phyloP scores from a whole-genome alignment of 2,113 vertebrate genomes.

The Cynopterus brachyotis region DNA sequence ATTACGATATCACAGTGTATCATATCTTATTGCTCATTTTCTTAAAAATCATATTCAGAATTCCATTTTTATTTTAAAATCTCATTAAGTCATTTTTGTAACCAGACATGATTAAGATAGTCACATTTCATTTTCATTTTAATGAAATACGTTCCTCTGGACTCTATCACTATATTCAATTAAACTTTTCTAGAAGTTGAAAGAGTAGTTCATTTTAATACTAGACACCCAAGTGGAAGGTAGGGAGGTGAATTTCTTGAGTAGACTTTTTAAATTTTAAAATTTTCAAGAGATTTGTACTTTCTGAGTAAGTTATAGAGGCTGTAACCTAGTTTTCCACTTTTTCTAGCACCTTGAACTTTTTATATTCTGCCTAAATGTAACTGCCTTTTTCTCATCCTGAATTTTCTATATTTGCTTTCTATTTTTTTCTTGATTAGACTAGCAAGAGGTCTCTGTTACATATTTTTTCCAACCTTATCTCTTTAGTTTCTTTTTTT shows the following conservation, averaged over 20 bases:
- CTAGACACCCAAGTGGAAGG: not conserved
- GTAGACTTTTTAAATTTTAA: not conserved
- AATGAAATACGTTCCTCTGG: slow-evolving; percentile 7
- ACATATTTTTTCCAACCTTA: not conserved
- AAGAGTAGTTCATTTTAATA: slow-evolving; percentile 23
- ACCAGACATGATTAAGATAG: slow-evolving; percentile 18
- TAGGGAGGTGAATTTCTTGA: not conserved
- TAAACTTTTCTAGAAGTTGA: slow-evolving; percentile 47
- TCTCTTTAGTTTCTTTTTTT: not conserved
- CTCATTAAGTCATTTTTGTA: slow-evolving; percentile 26
- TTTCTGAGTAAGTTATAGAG: slow-evolving; percentile 6
- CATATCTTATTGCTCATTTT: not conserved
- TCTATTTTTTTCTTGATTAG: not conserved
- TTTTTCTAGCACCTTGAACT: not conserved
- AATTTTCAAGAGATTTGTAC: slow-evolving; percentile 10
- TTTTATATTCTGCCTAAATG: not conserved
- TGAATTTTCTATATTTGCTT: not conserved
- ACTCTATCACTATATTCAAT: slow-evolving; percentile 19
- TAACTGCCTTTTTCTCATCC: not conserved
- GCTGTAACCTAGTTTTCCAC: not conserved
- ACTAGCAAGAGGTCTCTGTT: not conserved
- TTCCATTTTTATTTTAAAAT: slow-evolving; percentile 38
- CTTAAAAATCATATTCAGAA: slow-evolving; percentile 15
- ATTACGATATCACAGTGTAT: not conserved
- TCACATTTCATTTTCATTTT: slow-evolving; percentile 37